These are phyloP conservation scores for Thunnus thynnus DNA, from an alignment of 2,113 vertebrate species.

Conservation along the genomic window DNA sequence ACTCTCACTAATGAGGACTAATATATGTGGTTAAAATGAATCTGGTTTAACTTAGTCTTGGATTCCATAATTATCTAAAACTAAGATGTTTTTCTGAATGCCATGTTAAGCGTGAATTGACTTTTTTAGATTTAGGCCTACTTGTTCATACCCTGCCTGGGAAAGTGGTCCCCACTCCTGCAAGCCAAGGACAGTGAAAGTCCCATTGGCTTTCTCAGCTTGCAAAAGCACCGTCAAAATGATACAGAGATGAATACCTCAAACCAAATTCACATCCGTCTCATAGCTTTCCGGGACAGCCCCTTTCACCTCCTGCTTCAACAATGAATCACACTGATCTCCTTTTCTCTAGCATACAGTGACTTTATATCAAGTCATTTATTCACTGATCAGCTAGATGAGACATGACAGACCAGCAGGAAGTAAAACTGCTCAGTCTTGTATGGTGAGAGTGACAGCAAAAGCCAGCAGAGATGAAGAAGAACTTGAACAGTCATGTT, in stretches of 20 bases:
- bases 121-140: background rate
- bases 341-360: background rate
- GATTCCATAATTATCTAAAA: background rate
- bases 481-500: background rate
- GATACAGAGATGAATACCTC: slow-evolving; percentile 34
- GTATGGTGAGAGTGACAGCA: background rate
- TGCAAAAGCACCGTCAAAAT: slow-evolving; percentile 32
- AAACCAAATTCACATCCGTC: slow-evolving; percentile 56
- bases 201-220: slow-evolving; percentile 22
- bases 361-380: slow-evolving; percentile 40
- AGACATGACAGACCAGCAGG: slow-evolving; percentile 42
- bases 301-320: slow-evolving; percentile 47
- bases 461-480: slow-evolving; percentile 15
- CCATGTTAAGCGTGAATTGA: background rate
- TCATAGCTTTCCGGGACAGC: slow-evolving; percentile 60
- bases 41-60: slow-evolving; percentile 3
- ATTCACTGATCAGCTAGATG: slow-evolving; percentile 37
- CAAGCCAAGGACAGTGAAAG: slow-evolving; percentile 39
- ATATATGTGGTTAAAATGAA: background rate
- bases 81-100: background rate
- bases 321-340: slow-evolving; percentile 49
- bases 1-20: slow-evolving; percentile 1
- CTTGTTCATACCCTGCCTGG: background rate
- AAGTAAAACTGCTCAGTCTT: slow-evolving; percentile 15
- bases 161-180: slow-evolving; percentile 14